Evolutionary conservation across 2,888 invertebrate species (phyloP).

Genomic region (Drosophila kuntzei): DNA sequence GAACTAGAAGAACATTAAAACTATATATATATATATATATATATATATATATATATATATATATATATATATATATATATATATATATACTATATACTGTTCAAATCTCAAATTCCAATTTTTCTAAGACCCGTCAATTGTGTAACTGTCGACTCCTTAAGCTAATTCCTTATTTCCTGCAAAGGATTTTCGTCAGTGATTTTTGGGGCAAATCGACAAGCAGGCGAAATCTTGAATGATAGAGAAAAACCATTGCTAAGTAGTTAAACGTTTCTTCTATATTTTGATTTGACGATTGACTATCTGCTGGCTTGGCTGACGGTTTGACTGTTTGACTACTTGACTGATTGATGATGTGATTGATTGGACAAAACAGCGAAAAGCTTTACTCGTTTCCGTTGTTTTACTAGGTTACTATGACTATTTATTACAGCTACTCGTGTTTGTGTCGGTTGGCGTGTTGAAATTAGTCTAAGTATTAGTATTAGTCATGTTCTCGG

Average conservation of each 20-base stretch:
- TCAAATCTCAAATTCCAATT: too few relatives aligned
- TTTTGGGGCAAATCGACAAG: background rate
- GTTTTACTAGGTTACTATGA: constrained; percentile 68
- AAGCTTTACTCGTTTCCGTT: constrained; percentile 43
- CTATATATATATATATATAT: too few relatives aligned
- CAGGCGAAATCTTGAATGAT: background rate
- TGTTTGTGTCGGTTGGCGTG: constrained; percentile 64
- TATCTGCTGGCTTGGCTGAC: constrained; percentile 29
- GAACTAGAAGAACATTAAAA: too few relatives aligned
- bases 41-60: too few relatives aligned
- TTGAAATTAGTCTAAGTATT: constrained; percentile 47
- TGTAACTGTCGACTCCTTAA: background rate
- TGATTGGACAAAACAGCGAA: constrained; percentile 54
- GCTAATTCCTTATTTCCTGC: background rate
- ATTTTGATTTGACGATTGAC: constrained; percentile 17
- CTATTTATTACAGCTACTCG: constrained; percentile 73
- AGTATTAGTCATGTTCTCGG: constrained; percentile 31
- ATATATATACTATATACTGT: too few relatives aligned
- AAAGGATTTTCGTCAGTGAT: background rate
- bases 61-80: too few relatives aligned
- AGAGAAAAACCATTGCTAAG: background rate
- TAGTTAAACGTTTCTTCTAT: constrained; percentile 12
- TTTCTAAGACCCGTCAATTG: background rate
- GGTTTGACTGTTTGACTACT: constrained; percentile 42
- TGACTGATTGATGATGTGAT: constrained; percentile 60